These are phyloP conservation scores for Drosophila grimshawi DNA, from an alignment of 1,140 invertebrate genomes.

Conservation along the genomic window DNA sequence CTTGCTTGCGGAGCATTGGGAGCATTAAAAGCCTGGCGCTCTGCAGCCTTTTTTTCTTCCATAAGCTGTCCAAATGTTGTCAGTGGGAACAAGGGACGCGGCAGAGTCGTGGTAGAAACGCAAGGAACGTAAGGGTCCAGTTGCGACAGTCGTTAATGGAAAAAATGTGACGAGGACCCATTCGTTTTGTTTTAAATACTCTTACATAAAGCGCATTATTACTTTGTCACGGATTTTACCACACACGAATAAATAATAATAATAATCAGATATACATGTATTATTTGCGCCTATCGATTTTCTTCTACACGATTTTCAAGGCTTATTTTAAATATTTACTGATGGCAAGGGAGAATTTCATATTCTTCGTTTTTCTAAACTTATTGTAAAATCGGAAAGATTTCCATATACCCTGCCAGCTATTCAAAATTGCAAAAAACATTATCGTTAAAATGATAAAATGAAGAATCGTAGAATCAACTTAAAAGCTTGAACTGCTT, in stretches of 20 bases:
- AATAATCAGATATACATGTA: no score
- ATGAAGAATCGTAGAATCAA: no score
- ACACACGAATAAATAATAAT: no score
- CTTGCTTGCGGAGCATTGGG: slow-evolving; percentile 9
- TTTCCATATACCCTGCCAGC: no score
- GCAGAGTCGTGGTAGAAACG: not conserved
- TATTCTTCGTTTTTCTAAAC: no score
- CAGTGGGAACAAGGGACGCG: not conserved
- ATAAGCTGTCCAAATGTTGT: slow-evolving; percentile 22
- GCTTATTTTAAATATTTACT: no score
- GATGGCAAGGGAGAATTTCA: no score
- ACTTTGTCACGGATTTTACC: not conserved
- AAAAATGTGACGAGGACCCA: slow-evolving; percentile 55
- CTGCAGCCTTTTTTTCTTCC: slow-evolving; percentile 4
- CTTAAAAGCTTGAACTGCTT: not conserved
- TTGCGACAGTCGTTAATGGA: slow-evolving; percentile 42
- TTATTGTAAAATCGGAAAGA: no score
- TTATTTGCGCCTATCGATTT: no score
- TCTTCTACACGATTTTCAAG: not conserved
- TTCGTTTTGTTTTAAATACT: slow-evolving; percentile 35
- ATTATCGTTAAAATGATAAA: no score
- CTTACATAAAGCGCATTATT: slow-evolving; percentile 1
- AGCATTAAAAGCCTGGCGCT: slow-evolving; percentile 29
- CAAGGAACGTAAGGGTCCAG: slow-evolving; percentile 7
- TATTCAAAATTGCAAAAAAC: no score